Evolutionary conservation across 2,888 invertebrate species (phyloP).

Genomic region (Sesia apiformis): DNA sequence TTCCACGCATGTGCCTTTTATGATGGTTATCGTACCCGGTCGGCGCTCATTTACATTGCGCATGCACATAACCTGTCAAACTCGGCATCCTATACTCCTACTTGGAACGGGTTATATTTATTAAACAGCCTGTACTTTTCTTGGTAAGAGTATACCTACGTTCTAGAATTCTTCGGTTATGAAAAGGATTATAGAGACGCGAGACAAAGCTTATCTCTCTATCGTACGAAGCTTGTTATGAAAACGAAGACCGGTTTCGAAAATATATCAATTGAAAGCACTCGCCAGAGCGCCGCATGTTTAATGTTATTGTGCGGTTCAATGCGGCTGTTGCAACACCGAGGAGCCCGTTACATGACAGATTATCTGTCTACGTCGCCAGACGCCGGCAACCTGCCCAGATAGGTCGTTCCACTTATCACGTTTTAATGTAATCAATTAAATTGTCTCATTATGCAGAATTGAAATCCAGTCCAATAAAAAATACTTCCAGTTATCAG

Average conservation of each 20-base stretch:
- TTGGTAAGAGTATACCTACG: too few species aligned
- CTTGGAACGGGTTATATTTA: too few species aligned
- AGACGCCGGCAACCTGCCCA: constrained; percentile 5
- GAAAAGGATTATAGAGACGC: background rate
- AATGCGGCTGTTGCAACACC: constrained; percentile 39
- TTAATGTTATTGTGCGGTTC: constrained; percentile 61
- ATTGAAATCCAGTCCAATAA: too few species aligned
- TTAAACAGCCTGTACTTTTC: too few species aligned
- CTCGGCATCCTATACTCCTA: too few species aligned
- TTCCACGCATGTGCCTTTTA: constrained; percentile 28
- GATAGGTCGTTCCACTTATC: constrained; percentile 25
- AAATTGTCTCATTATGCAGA: too few species aligned
- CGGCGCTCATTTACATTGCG: too few species aligned
- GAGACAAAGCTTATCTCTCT: constrained; percentile 11
- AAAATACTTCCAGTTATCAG: too few species aligned
- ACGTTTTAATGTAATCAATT: background rate
- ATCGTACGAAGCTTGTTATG: constrained; percentile 43
- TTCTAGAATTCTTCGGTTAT: too few species aligned
- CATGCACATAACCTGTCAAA: too few species aligned
- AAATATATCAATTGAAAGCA: constrained; percentile 71
- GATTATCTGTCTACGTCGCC: constrained; percentile 28
- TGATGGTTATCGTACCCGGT: background rate
- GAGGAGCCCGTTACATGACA: constrained; percentile 45
- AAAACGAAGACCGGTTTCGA: constrained; percentile 65
- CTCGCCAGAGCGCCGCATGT: constrained; percentile 40